phyloP scores from a whole-genome alignment of 2,113 vertebrate genomes.

The Siphamia tubifer region DNA sequence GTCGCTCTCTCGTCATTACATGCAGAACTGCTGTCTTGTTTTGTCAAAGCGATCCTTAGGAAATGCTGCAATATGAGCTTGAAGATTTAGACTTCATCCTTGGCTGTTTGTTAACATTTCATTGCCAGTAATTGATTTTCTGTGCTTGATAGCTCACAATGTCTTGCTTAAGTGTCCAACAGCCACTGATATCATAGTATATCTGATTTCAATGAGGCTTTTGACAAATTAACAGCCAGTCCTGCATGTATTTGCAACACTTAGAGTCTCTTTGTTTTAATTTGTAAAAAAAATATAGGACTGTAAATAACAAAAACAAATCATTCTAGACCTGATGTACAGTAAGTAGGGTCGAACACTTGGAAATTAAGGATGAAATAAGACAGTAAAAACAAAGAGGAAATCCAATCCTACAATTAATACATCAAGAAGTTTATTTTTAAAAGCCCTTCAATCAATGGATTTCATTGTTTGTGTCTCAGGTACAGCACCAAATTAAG shows the following conservation, averaged over 20 bases:
- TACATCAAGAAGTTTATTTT: constrained; percentile 38
- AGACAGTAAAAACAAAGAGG: neutral
- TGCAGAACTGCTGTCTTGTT: constrained; percentile 14
- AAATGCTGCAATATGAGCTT: neutral
- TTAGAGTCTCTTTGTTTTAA: neutral
- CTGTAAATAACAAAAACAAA: too few relatives aligned
- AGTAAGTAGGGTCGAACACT: neutral
- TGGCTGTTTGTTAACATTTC: constrained; percentile 43
- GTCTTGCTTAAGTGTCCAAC: constrained; percentile 19
- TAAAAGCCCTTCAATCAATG: constrained; percentile 43
- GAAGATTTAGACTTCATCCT: neutral
- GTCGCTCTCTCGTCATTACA: constrained; percentile 6
- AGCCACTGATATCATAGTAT: constrained; percentile 21
- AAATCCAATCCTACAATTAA: neutral
- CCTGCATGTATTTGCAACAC: too few relatives aligned
- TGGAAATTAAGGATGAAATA: neutral
- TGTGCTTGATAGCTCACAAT: constrained; percentile 26
- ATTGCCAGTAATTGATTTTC: constrained; percentile 62
- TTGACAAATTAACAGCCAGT: neutral
- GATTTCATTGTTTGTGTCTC: constrained; percentile 29
- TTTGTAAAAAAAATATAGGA: too few relatives aligned
- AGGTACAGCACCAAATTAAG: constrained; percentile 17
- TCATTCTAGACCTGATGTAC: too few relatives aligned
- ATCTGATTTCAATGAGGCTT: constrained; percentile 10
- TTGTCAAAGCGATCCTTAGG: neutral